Evolutionary conservation across 2,888 invertebrate genomes (phyloP), one percentile per base, ranked within the genome.

Genomic region (Stenurella melanura): DNA sequence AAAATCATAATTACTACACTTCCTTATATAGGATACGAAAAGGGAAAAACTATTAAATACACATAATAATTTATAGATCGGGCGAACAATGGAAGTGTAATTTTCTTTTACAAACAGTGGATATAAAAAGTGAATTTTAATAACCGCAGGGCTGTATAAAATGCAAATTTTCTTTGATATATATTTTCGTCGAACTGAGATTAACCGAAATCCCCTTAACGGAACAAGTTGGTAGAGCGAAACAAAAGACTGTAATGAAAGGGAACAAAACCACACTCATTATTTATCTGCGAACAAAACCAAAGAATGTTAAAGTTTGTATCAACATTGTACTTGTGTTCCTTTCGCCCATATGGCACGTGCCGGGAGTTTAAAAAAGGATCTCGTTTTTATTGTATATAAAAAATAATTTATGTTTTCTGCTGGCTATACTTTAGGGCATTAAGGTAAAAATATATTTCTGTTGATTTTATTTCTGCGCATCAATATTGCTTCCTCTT

Each of bases 271-370:
- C 78, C 78, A 64, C 60, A 58, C 74, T 60, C 76, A 75, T 76
- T 76, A 78, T 78, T 78, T 75, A 78, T 78, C 74, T 73, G 66
- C 60, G 54, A 78, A 78, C 67, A 78, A 67, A 76, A 78, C 71
- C 71, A 63, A 74, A 76, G 78, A 74, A 74, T 76, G 78, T 72
- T 76, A 73, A 78, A 76, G 78, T 75, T 73, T 75, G 75, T 71
- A 71, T 77, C 74, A 74, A 75, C 77, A 75, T 69, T 75, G 73
- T 63, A 67, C 70, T 64, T 34, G 67, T 70, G 58, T 76, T 72
- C 71, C 61, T 64, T 73, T 76, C 66, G 66, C 74, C 76, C 77
- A 73, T 77, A 73, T 72, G 76, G 73, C 67, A 73, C 79, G 77
- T 78, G 79, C 61, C 66, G 18, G 12, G 73, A 60, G 69, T 80